These are phyloP conservation scores for Volucella zonaria DNA, from an alignment of 2,888 invertebrate species.

Conservation along the genomic window DNA sequence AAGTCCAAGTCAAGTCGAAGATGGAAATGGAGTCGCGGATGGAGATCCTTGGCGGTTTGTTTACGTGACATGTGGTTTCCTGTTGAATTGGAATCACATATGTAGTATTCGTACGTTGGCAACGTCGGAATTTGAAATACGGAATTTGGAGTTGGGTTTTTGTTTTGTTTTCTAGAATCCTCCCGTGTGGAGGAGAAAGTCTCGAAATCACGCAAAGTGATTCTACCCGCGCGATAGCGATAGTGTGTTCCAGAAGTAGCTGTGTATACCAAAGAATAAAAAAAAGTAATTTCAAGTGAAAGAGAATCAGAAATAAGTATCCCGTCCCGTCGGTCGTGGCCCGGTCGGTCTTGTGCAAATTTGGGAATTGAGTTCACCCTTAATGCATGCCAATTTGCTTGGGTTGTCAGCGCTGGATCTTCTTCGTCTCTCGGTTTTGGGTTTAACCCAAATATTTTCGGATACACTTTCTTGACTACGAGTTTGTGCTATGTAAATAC, in stretches of 20 bases:
- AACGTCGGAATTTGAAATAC: too few species aligned
- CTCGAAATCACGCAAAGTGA: constrained; percentile 63
- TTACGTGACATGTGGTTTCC: constrained; percentile 71
- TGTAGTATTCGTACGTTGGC: too few species aligned
- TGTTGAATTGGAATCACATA: constrained; percentile 26
- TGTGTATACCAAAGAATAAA: constrained; percentile 1
- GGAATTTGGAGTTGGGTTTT: too few species aligned
- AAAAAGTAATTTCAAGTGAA: constrained; percentile 57
- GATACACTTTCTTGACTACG: constrained; percentile 57
- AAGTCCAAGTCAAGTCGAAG: constrained; percentile 13
- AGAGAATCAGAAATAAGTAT: constrained; percentile 27
- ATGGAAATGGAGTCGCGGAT: too few species aligned
- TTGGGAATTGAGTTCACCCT: constrained; percentile 63
- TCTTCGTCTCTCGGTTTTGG: constrained; percentile 32
- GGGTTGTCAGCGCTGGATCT: constrained; percentile 16
- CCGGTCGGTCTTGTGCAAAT: constrained; percentile 29
- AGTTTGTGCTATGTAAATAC: background rate
- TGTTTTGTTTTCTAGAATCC: constrained; percentile 24
- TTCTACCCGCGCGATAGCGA: constrained; percentile 48
- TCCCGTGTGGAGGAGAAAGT: constrained; percentile 63
- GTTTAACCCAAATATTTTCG: constrained; percentile 54
- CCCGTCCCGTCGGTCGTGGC: background rate
- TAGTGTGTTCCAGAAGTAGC: constrained; percentile 36
- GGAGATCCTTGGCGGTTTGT: constrained; percentile 54
- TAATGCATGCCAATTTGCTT: constrained; percentile 48